Conservation (phyloP, 2,888 invertebrate genomes). For the Agapostemon virescens region DNA sequence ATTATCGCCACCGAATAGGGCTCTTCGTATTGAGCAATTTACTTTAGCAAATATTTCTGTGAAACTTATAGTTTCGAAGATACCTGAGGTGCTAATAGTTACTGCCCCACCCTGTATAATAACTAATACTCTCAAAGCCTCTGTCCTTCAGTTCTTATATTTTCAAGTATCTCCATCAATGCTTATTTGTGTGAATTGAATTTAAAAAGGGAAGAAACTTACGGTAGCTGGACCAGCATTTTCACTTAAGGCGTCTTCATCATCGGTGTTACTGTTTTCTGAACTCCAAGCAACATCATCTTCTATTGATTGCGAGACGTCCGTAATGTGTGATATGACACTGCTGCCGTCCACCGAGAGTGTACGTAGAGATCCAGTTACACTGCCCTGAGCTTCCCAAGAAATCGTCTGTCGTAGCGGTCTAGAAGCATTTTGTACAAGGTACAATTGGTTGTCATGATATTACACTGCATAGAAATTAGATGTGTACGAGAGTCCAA, state of each 20-base stretch:
- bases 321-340: constrained; percentile 77
- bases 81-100: too few relatives aligned
- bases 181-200: constrained; percentile 1
- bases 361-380: constrained; percentile 79
- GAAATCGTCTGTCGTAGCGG: constrained; percentile 89
- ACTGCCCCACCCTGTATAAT: too few relatives aligned
- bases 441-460: constrained; percentile 24
- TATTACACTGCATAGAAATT: background rate
- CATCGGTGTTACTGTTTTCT: constrained; percentile 94
- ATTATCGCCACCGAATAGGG: too few relatives aligned
- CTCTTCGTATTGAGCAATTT: too few relatives aligned
- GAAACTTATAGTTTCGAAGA: too few relatives aligned
- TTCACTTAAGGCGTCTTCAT: constrained; percentile 88
- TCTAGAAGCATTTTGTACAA: constrained; percentile 79
- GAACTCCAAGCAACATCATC: constrained; percentile 94
- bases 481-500: too few relatives aligned
- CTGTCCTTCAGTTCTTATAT: too few relatives aligned
- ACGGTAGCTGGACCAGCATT: constrained; percentile 82
- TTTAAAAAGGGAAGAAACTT: constrained; percentile 69
- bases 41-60: too few relatives aligned
- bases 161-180: background rate
- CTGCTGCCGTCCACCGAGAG: constrained; percentile 78
- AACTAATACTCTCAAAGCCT: too few relatives aligned
- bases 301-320: constrained; percentile 81
- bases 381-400: constrained; percentile 85